These are phyloP conservation scores for Geophilus truncorum DNA, from an alignment of 2,888 invertebrate species.

Conservation along the genomic window DNA sequence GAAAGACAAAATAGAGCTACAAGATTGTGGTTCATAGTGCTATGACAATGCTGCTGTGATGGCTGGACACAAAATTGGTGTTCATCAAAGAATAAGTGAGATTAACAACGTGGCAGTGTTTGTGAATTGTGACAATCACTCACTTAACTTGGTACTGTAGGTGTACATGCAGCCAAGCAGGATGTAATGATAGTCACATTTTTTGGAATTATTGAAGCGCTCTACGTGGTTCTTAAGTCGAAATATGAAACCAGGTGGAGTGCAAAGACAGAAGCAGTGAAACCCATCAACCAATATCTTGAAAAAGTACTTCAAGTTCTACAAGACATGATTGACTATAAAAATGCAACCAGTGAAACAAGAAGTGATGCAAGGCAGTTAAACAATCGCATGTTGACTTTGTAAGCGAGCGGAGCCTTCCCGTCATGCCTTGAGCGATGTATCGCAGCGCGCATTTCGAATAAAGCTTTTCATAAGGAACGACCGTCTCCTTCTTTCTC, in stretches of 20 bases:
- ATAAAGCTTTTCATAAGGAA: too few relatives aligned
- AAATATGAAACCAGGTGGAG: background rate
- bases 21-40: background rate
- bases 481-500: too few relatives aligned
- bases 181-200: background rate
- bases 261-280: background rate
- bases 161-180: background rate
- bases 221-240: background rate
- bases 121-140: background rate
- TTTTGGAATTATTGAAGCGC: background rate
- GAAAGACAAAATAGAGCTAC: background rate
- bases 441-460: too few relatives aligned
- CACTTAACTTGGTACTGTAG: background rate
- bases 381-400: too few relatives aligned
- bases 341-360: background rate
- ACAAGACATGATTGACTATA: background rate
- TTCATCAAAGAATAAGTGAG: background rate
- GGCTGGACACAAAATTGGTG: background rate
- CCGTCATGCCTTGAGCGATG: too few relatives aligned
- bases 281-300: too few relatives aligned
- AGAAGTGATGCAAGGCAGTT: background rate
- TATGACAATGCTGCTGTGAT: conserved; percentile 28
- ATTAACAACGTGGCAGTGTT: background rate
- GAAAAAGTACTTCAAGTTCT: too few relatives aligned
- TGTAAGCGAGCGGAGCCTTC: too few relatives aligned